Evolutionary conservation across 1,140 invertebrate genomes (phyloP).

Genomic region (Dendrolimus kikuchii): DNA sequence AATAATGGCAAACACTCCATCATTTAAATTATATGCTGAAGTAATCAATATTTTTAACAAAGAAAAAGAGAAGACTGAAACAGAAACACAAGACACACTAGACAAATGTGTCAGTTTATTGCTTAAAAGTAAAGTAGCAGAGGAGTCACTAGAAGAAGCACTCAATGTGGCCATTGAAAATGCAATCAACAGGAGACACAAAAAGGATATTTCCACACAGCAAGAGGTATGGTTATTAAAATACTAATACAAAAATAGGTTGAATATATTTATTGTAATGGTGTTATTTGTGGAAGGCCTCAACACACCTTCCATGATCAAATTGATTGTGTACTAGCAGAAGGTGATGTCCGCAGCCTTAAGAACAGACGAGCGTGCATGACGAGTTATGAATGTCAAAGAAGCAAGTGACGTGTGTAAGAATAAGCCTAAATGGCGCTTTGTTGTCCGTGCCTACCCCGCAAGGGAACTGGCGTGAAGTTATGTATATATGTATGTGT

Average conservation of each 20-base stretch:
- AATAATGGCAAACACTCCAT: constrained; percentile 28
- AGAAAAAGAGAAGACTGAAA: constrained; percentile 26
- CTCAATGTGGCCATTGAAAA: constrained; percentile 71
- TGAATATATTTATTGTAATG: too few relatives aligned
- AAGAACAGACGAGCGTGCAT: too few relatives aligned
- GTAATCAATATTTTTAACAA: constrained; percentile 37
- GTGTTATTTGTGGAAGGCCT: background rate
- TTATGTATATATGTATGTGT: too few relatives aligned
- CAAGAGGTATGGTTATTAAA: constrained; percentile 53
- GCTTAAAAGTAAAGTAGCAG: constrained; percentile 20
- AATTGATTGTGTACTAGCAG: too few relatives aligned
- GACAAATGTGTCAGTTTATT: constrained; percentile 37
- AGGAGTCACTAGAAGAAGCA: constrained; percentile 48
- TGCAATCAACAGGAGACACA: constrained; percentile 66
- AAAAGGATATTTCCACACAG: constrained; percentile 73
- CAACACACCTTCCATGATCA: too few relatives aligned
- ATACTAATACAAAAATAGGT: constrained; percentile 6
- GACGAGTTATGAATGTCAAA: too few relatives aligned
- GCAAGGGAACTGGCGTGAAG: too few relatives aligned
- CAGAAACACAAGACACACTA: constrained; percentile 28
- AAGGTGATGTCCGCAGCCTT: too few relatives aligned
- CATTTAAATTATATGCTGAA: constrained; percentile 44
- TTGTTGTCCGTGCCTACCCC: too few relatives aligned
- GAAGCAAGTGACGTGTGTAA: too few relatives aligned
- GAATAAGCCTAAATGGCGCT: too few relatives aligned